A percentile compares a stretch with the other conserved stretches of the same genome.
Conservation (phyloP, 2,797 vertebrate species). For the Brachyalestes nurse region DNA sequence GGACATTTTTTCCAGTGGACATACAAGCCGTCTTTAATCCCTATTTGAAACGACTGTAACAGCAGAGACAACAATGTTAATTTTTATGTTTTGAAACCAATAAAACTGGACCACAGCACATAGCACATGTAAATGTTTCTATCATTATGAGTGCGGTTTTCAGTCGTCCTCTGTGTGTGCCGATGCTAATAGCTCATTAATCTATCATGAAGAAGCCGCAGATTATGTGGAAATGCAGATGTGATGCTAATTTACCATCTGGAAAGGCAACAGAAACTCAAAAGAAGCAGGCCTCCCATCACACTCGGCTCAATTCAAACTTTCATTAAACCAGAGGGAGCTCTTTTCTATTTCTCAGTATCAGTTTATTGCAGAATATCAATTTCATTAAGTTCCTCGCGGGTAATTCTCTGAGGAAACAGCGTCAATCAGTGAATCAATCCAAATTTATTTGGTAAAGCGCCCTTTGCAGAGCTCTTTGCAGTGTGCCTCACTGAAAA, state of each 20-base stretch:
- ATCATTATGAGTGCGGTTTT: slow-evolving; percentile 16
- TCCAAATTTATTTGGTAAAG: slow-evolving; percentile 58
- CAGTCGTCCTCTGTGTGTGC: slow-evolving; percentile 30
- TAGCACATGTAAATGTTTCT: background rate
- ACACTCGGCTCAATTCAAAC: slow-evolving; percentile 43
- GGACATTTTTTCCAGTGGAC: background rate
- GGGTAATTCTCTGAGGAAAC: slow-evolving; percentile 56
- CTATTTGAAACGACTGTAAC: background rate
- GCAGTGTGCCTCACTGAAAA: slow-evolving; percentile 52
- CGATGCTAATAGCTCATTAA: slow-evolving; percentile 59
- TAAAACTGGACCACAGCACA: slow-evolving; percentile 2
- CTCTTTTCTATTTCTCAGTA: slow-evolving; percentile 52
- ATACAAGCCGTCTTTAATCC: background rate
- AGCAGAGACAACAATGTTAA: background rate
- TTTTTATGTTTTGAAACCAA: background rate
- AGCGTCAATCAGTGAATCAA: slow-evolving; percentile 59
- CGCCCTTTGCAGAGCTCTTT: slow-evolving; percentile 53
- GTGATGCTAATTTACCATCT: slow-evolving; percentile 60
- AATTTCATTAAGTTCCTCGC: slow-evolving; percentile 58
- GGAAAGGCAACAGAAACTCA: slow-evolving; percentile 45
- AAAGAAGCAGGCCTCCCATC: slow-evolving; percentile 43
- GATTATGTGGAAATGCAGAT: slow-evolving; percentile 61
- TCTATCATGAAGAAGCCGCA: slow-evolving; percentile 55
- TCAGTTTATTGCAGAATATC: slow-evolving; percentile 60
- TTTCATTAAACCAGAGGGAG: slow-evolving; percentile 57